phyloP scores from a whole-genome alignment of 2,113 vertebrate species.

The Myanophis thanlyinensis region DNA sequence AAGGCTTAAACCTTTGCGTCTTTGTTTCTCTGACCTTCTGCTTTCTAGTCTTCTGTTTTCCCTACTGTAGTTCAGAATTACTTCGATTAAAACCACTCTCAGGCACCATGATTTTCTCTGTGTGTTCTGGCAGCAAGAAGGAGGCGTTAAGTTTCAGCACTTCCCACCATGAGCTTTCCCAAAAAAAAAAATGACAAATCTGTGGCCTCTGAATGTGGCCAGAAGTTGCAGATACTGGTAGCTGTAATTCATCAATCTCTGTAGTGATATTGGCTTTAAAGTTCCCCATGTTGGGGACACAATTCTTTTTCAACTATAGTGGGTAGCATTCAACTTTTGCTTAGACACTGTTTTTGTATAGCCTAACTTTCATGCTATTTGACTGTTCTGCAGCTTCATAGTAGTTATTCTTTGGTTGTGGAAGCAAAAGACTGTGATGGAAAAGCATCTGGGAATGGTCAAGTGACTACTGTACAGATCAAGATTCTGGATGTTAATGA shows the following conservation, averaged over 20 bases:
- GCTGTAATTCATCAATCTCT: neutral
- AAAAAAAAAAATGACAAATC: neutral
- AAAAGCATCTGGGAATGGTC: slow-evolving; percentile 38
- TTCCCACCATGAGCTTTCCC: neutral
- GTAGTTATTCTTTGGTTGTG: slow-evolving; percentile 69
- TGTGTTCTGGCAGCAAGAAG: neutral
- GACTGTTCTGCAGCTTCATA: slow-evolving; percentile 58
- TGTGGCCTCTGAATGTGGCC: neutral
- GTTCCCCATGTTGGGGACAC: neutral
- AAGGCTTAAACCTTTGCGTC: neutral
- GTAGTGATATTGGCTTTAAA: neutral
- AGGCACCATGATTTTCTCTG: neutral
- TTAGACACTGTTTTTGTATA: neutral
- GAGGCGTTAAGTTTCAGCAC: neutral
- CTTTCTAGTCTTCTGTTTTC: neutral
- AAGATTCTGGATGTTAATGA: slow-evolving; percentile 80
- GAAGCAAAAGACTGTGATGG: slow-evolving; percentile 72
- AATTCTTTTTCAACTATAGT: neutral
- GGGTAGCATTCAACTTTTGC: neutral
- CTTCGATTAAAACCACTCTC: neutral
- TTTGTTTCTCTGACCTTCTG: neutral
- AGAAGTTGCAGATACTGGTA: neutral
- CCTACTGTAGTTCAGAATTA: neutral
- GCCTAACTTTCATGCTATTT: slow-evolving; percentile 1
- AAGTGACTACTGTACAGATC: slow-evolving; percentile 67